Conservation (phyloP, 2,888 invertebrate genomes). For the Nomada fucata region DNA sequence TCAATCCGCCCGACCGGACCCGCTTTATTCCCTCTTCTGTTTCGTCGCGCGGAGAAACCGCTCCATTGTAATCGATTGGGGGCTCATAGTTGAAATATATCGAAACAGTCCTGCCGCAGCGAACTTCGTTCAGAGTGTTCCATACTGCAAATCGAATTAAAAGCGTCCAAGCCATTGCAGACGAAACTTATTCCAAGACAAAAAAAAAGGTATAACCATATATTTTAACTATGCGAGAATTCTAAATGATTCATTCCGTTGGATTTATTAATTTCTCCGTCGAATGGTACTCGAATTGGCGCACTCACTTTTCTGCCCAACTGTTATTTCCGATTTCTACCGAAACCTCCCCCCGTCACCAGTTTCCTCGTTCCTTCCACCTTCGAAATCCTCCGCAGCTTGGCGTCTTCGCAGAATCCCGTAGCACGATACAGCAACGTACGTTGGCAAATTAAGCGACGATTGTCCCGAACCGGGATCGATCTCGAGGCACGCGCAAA, state of each 20-base stretch:
- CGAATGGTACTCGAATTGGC: no score
- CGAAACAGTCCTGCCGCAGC: not conserved
- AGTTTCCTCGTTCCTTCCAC: no score
- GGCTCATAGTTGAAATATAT: constrained; percentile 10
- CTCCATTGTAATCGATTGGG: constrained; percentile 19
- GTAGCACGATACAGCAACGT: constrained; percentile 14
- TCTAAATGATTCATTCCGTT: no score
- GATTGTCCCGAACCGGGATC: constrained; percentile 56
- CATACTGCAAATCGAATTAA: no score
- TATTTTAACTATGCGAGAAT: no score
- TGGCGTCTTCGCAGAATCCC: not conserved
- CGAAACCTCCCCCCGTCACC: no score
- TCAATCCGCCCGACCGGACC: constrained; percentile 30
- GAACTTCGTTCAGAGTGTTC: not conserved
- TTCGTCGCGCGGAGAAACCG: constrained; percentile 18
- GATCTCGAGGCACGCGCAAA: constrained; percentile 73
- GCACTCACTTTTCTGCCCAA: not conserved
- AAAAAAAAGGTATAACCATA: no score
- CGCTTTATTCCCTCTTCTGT: constrained; percentile 40
- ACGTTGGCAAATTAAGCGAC: constrained; percentile 65
- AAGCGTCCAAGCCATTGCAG: no score
- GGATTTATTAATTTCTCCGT: no score
- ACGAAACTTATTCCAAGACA: no score
- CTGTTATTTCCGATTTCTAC: no score
- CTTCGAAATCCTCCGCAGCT: no score